A percentile compares a stretch with the other conserved stretches of the same genome.
Conservation (phyloP, 2,888 invertebrate genomes). For the Latrodectus elegans region DNA sequence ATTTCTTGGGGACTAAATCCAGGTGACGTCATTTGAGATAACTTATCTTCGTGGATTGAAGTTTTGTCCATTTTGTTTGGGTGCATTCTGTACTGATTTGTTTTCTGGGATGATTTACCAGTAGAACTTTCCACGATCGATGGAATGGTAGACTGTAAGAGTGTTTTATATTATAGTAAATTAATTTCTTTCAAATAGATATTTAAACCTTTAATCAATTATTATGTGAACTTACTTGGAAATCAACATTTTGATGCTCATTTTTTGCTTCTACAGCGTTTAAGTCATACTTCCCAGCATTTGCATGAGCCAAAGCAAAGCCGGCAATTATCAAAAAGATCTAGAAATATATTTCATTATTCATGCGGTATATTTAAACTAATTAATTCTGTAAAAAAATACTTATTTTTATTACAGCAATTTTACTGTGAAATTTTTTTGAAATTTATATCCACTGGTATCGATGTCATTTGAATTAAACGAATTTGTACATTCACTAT, state of each 20-base stretch:
- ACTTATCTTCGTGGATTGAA: slow-evolving; percentile 9
- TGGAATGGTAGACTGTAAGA: slow-evolving; percentile 13
- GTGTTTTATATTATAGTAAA: too few relatives aligned
- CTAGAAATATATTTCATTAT: not conserved
- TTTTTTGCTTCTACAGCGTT: slow-evolving; percentile 8
- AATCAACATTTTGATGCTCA: not conserved
- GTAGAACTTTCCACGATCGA: slow-evolving; percentile 9
- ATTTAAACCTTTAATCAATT: not conserved
- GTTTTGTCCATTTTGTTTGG: slow-evolving; percentile 13
- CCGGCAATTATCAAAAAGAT: slow-evolving; percentile 3
- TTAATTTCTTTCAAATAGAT: not conserved
- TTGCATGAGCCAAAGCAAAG: slow-evolving; percentile 10
- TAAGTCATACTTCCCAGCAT: slow-evolving; percentile 4
- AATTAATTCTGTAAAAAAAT: too few relatives aligned
- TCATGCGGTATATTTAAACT: too few relatives aligned
- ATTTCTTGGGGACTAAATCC: slow-evolving; percentile 11
- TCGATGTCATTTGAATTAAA: too few relatives aligned
- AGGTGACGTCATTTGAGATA: not conserved
- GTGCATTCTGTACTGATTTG: slow-evolving; percentile 4
- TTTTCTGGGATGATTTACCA: not conserved
- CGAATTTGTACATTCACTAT: too few relatives aligned
- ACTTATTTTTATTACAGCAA: too few relatives aligned
- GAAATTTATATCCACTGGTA: too few relatives aligned
- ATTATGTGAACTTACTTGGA: slow-evolving; percentile 10
- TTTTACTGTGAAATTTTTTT: too few relatives aligned